phyloP scores from a whole-genome alignment of 2,888 invertebrate species.

The Drosophila robusta region DNA sequence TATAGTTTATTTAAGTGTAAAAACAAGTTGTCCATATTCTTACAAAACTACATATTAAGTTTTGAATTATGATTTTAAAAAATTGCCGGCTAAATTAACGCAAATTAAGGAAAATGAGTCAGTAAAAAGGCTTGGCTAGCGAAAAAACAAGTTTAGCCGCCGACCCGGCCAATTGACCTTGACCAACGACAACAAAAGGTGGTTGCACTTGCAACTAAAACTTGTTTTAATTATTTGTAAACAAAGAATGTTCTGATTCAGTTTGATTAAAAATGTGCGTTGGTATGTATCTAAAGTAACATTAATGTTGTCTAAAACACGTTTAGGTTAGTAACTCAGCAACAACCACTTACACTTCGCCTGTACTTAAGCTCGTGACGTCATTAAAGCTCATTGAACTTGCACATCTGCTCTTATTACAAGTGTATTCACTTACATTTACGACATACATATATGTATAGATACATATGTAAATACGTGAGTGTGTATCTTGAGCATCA shows the following conservation, averaged over 20 bases:
- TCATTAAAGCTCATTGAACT: slow-evolving; percentile 53
- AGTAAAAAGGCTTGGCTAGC: neutral
- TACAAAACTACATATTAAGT: too few species aligned
- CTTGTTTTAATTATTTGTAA: slow-evolving; percentile 24
- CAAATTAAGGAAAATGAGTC: slow-evolving; percentile 5
- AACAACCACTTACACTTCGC: neutral
- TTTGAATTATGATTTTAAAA: neutral
- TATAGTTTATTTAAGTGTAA: too few species aligned
- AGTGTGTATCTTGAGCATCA: neutral
- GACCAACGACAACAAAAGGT: slow-evolving; percentile 47
- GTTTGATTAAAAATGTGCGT: neutral
- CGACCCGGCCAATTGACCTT: slow-evolving; percentile 44
- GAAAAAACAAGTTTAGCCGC: slow-evolving; percentile 42
- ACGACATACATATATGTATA: too few species aligned
- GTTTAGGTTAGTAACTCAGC: slow-evolving; percentile 24
- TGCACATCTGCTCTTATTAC: slow-evolving; percentile 14
- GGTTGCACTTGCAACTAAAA: slow-evolving; percentile 40
- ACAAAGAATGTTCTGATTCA: slow-evolving; percentile 16
- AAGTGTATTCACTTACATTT: neutral
- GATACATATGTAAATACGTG: too few species aligned
- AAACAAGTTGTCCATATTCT: too few species aligned
- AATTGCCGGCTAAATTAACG: slow-evolving; percentile 4
- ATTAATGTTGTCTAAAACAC: slow-evolving; percentile 2
- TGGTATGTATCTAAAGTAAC: neutral
- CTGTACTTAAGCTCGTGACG: slow-evolving; percentile 26